Evolutionary conservation across 2,888 invertebrate genomes (phyloP).

Genomic region (Heteromurus nitidus): DNA sequence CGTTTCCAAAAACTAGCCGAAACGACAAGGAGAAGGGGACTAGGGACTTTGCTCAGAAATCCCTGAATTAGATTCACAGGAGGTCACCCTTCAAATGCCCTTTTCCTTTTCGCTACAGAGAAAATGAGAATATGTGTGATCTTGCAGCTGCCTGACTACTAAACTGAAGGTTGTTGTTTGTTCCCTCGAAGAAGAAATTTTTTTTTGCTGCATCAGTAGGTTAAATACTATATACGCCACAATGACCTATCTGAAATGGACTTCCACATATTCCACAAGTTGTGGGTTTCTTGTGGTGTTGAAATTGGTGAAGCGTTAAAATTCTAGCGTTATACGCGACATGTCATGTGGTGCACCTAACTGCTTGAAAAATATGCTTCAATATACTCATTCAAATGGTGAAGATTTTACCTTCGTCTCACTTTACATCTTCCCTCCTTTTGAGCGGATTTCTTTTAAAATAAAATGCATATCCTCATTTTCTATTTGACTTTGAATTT

Average conservation of each 20-base stretch:
- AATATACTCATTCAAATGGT: too few species aligned
- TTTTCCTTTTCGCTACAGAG: background rate
- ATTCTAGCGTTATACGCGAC: conserved; percentile 7
- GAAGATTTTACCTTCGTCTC: background rate
- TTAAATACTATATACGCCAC: too few species aligned
- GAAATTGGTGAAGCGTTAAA: conserved; percentile 35
- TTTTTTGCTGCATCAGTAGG: background rate
- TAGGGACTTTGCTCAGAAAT: background rate
- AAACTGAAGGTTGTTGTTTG: background rate
- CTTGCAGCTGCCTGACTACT: background rate
- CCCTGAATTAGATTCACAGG: conserved; percentile 11
- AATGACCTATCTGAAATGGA: background rate
- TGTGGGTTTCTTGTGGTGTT: too few species aligned
- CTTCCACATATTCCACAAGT: too few species aligned
- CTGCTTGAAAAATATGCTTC: too few species aligned
- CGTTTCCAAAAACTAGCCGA: background rate
- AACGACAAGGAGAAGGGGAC: too few species aligned
- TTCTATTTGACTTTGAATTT: background rate
- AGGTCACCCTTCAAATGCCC: conserved; percentile 15
- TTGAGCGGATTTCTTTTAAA: too few species aligned
- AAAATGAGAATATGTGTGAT: too few species aligned
- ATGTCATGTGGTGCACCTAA: background rate
- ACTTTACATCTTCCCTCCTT: too few species aligned
- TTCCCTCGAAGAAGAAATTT: background rate
- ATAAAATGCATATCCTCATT: too few species aligned